Conservation (phyloP, 2,113 vertebrate species). For the Buteo buteo region DNA sequence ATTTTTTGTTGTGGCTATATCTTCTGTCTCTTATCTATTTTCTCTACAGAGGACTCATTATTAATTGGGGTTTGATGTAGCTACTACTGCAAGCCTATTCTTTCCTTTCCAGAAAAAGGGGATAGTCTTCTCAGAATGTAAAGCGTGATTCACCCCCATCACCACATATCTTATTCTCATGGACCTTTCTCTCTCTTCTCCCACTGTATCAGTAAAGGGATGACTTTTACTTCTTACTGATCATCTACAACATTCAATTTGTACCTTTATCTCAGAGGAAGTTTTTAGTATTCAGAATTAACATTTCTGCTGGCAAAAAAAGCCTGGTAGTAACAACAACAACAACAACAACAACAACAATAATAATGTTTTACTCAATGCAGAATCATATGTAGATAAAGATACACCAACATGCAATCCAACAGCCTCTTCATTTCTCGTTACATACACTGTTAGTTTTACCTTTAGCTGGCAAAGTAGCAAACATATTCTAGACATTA, state of each 20-base stretch:
- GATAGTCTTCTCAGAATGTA: background rate
- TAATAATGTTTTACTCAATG: background rate
- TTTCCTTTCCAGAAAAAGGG: background rate
- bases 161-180: background rate
- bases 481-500: background rate
- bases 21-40: background rate
- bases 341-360: no score
- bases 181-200: background rate
- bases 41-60: background rate
- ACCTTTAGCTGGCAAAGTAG: background rate
- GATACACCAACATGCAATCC: background rate
- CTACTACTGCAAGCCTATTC: background rate
- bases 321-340: no score
- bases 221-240: background rate
- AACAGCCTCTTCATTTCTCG: background rate
- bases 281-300: background rate
- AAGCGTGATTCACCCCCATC: rapidly evolving
- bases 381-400: background rate
- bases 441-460: background rate
- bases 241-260: background rate
- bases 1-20: background rate
- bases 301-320: background rate
- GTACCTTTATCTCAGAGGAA: background rate
- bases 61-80: background rate
- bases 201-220: background rate